Evolutionary conservation across 2,888 invertebrate species (phyloP).

Genomic region (Meghimatium bilineatum): DNA sequence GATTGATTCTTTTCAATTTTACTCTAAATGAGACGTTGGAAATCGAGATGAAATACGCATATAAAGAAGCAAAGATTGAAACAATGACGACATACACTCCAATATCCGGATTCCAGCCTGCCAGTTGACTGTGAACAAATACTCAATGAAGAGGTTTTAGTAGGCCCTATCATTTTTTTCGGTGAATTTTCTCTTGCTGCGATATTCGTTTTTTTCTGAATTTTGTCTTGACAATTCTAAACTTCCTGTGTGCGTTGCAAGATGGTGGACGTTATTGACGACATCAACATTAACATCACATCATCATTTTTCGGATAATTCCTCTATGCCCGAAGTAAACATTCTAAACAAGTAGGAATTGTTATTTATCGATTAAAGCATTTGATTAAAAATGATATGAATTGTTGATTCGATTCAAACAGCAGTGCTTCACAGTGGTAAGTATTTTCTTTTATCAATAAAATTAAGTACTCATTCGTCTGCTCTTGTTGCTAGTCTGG

Average conservation of each 20-base stretch:
- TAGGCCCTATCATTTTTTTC: too few relatives aligned
- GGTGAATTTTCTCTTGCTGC: not conserved
- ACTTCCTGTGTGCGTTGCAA: constrained; percentile 47
- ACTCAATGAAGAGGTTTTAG: too few relatives aligned
- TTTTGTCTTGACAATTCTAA: constrained; percentile 43
- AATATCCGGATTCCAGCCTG: too few relatives aligned
- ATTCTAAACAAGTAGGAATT: not conserved
- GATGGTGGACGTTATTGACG: constrained; percentile 33
- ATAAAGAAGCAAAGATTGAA: too few relatives aligned
- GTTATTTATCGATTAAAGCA: not conserved
- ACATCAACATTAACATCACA: constrained; percentile 4
- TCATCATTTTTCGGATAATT: constrained; percentile 30
- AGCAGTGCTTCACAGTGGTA: not conserved
- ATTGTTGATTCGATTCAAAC: not conserved
- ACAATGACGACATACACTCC: too few relatives aligned
- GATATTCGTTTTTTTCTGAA: constrained; percentile 22
- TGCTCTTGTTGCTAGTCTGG: too few relatives aligned
- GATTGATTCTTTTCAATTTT: too few relatives aligned
- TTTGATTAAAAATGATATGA: not conserved
- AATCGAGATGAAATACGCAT: too few relatives aligned
- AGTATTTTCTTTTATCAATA: too few relatives aligned
- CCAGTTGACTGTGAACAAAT: too few relatives aligned
- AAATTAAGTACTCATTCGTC: too few relatives aligned
- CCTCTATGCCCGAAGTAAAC: not conserved
- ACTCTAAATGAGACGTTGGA: too few relatives aligned